Percentiles rank a stretch among this genome's conserved stretches.
phyloP scores from a whole-genome alignment of 2,113 vertebrate species.

The Microtus pennsylvanicus region DNA sequence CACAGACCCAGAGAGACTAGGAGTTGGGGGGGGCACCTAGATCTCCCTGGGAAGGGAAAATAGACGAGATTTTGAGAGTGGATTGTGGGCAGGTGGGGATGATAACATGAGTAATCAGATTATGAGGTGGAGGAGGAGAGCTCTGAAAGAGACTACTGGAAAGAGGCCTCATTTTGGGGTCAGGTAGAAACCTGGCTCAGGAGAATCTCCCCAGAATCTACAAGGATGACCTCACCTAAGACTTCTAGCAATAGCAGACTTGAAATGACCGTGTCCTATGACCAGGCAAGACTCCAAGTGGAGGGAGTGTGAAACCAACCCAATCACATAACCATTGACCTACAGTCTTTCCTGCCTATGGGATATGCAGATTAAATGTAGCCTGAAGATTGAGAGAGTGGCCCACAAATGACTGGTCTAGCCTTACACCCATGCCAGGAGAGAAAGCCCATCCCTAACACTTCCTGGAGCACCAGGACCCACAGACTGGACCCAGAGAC shows the following conservation, averaged over 20 bases:
- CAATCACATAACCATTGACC: neutral
- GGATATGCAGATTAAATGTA: neutral
- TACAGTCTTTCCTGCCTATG: neutral
- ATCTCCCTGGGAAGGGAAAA: neutral
- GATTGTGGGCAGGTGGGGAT: too few species aligned
- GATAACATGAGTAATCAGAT: too few species aligned
- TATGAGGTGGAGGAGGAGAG: too few species aligned
- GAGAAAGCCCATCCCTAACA: neutral
- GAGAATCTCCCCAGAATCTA: neutral
- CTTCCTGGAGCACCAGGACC: neutral
- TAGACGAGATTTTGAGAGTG: neutral
- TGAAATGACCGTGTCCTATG: neutral
- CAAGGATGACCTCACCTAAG: neutral
- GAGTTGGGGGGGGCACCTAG: too few species aligned
- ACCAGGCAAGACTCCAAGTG: neutral
- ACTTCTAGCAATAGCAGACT: neutral
- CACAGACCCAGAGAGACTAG: too few species aligned
- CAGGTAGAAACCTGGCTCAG: too few species aligned
- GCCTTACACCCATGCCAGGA: neutral
- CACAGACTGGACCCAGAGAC: neutral
- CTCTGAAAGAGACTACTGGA: too few species aligned
- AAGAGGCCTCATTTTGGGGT: too few species aligned
- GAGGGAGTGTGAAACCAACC: neutral
- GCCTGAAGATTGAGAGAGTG: neutral
- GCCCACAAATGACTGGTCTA: neutral